Evolutionary conservation across 2,888 invertebrate species (phyloP).

Genomic region (Drosophila melanosoma): DNA sequence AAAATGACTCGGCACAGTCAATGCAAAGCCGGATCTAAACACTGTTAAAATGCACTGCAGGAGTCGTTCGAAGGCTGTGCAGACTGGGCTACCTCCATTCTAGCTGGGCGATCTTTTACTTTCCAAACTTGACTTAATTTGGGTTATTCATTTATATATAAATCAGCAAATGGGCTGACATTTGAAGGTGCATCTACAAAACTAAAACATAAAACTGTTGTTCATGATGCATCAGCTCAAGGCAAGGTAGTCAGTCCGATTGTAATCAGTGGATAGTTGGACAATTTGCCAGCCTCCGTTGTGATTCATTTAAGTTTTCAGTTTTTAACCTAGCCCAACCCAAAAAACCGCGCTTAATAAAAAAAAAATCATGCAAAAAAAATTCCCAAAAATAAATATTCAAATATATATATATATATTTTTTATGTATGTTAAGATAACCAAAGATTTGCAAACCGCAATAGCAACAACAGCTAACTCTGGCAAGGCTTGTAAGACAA

Average conservation of each 20-base stretch:
- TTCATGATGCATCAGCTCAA: conserved; percentile 34
- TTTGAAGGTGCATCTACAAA: conserved; percentile 2
- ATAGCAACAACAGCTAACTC: conserved; percentile 19
- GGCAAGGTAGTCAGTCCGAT: conserved; percentile 62
- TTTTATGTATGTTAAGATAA: background rate
- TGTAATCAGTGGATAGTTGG: conserved; percentile 53
- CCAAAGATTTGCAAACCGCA: conserved; percentile 31
- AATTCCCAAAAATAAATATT: conserved; percentile 25
- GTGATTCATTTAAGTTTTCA: conserved; percentile 50
- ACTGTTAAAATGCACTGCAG: conserved; percentile 16
- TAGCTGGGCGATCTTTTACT: conserved; percentile 55
- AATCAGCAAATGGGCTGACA: background rate
- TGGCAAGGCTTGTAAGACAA: conserved; percentile 64
- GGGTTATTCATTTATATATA: conserved; percentile 24
- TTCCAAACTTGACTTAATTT: conserved; percentile 59
- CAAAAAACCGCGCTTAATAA: conserved; percentile 31
- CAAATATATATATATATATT: background rate
- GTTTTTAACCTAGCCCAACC: conserved; percentile 76
- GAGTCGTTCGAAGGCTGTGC: conserved; percentile 32
- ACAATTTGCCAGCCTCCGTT: conserved; percentile 41
- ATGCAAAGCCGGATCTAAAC: conserved; percentile 73
- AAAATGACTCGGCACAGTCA: conserved; percentile 52
- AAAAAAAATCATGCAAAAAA: conserved; percentile 22
- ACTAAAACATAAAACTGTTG: background rate
- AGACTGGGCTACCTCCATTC: conserved; percentile 46